Evolutionary conservation across 2,113 vertebrate species (phyloP), one percentile per base, ranked within the genome.

Genomic region (Menura novaehollandiae): DNA sequence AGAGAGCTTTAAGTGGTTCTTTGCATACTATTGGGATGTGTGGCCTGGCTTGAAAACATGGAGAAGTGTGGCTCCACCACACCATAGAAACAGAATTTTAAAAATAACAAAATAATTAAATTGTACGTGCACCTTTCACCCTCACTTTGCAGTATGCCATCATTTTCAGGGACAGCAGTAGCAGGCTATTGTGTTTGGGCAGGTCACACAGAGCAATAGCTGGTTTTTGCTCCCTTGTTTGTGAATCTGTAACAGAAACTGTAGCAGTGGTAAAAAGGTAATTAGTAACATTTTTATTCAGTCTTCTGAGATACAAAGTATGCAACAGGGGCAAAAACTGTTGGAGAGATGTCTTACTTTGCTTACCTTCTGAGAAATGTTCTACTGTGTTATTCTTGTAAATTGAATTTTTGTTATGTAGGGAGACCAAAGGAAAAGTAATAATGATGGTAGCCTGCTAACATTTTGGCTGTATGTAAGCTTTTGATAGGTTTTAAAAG

Each of bases 1-100:
- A 0, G 30, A 77, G 76, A 18, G 15, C 18, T 78, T 53, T 22
- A 26, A 8, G 33, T 51, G 72, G 9, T 88, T 71, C 28, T 66
- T 37, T 58, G 10, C 1, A 0, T 64, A 2, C 15, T 46, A 1
- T 2, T 74, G 35, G 27, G 28, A 9, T 66, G 55, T 4, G 1
- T 63, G 15, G 13, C 63, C 43, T 43, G 52, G 11, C 32, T 76
- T 76, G 23, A 80, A 90, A 71, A 58, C 7, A 6, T 0, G 3
- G 2, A 39, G 32, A 32, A 73, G 10, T 37, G 28, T 3, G 33
- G 2, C 28, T 84, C 28, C 5, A 21, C 27, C 1, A 2, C 8
- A 16, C 8, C 0, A 0, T 13, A 53, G 60, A 77, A 87, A 27
- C 5, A 21, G 3, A 32, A 13, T 58, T 66, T 76, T 76, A 12